Base-by-base conservation (phyloP, 2,888 invertebrate species). In the Ochropleura leucogaster region DNA sequence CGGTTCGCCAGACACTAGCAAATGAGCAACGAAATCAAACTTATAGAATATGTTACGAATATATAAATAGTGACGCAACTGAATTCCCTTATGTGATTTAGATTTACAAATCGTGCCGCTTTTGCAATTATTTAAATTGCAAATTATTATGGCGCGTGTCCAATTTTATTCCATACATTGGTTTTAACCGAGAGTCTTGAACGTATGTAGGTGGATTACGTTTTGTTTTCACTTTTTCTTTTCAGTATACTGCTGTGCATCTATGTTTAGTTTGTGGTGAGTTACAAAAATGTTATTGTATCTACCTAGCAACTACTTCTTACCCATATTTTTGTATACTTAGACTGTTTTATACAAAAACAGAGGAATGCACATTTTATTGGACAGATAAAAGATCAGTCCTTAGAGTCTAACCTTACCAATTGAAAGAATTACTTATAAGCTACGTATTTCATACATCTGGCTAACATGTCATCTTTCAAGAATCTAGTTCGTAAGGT, bases 1-100 rank as follows among this genome's bases (percentile, higher is more conserved):
- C 85, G 86, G 85, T 79, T 82, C 82, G 77, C 64, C 30, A 70
- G 68, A 74, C 63, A 76, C 65, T 79, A 77, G 77, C 72, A 73
- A 83, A 83, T 85, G 80, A 76, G 73, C 67, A 76, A 16, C 59
- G 46, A 63, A 55, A 70, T 83, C 73, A 79, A 79, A 75, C 60
- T 74, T 77, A 71, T 69, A 62, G 68, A 83, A 83, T 80, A 74
- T 72, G 57, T 70, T 75, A 47, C 46, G 75, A 75, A 64, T 60
- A 59, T 55, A 57, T 69, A 68, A 66, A 80, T 47, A 57, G 57
- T 80, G 57, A 72, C 68, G 71, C 72, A 63, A 75, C 42, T 46
- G 68, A 59, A 83, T 74, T 68, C 80, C 75, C 71, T 18, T 72
- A 51, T 16, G 80, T 55, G 63, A 72, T 66, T 69, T 83, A 83